These are phyloP conservation scores for Urocolius indicus DNA, from an alignment of 2,113 vertebrate species.

Conservation along the genomic window DNA sequence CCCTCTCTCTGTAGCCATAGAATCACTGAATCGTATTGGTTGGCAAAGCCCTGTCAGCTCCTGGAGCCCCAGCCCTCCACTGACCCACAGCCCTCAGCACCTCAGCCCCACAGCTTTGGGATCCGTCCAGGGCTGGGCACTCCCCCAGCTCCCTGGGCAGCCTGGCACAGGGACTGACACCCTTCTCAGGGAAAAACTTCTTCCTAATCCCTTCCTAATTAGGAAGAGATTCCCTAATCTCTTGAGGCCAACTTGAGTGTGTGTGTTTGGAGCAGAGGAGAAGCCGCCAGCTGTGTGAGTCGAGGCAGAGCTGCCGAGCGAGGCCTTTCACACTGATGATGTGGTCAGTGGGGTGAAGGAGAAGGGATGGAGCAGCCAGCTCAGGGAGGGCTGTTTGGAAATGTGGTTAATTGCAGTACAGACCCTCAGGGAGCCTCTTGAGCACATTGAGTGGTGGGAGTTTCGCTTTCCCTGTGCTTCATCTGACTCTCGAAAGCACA, in stretches of 20 bases:
- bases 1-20: not conserved
- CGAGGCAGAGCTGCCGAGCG: accelerated
- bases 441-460: accelerated
- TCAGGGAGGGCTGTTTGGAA: not conserved
- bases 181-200: too few species aligned
- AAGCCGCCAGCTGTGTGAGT: not conserved
- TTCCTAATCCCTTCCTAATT: too few species aligned
- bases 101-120: too few species aligned
- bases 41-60: too few species aligned
- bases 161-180: too few species aligned
- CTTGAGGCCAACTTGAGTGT: too few species aligned
- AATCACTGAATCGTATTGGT: too few species aligned
- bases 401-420: not conserved
- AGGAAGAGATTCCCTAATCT: too few species aligned
- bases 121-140: too few species aligned
- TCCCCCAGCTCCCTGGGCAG: too few species aligned
- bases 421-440: not conserved
- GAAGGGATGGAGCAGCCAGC: not conserved
- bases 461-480: not conserved
- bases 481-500: not conserved
- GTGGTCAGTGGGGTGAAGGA: accelerated
- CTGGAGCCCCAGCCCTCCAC: too few species aligned
- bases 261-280: not conserved
- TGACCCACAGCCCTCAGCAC: too few species aligned
- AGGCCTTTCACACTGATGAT: not conserved